A percentile compares a stretch with the other conserved stretches of the same genome.
Conservation (phyloP, 2,113 vertebrate species). For the Equus quagga region DNA sequence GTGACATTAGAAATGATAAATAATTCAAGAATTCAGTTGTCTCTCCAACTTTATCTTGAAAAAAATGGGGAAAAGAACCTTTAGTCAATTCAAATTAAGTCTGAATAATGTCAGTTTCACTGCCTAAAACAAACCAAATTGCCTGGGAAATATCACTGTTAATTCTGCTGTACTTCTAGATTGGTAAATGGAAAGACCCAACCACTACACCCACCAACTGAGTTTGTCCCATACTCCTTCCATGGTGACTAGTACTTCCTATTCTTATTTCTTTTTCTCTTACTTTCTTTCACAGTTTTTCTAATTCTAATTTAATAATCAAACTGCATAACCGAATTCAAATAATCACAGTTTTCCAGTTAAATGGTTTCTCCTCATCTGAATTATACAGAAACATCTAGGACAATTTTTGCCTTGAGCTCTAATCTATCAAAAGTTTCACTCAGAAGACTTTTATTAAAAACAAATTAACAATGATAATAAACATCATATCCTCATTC, state of each 20-base stretch:
- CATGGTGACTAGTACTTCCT: background rate
- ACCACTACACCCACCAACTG: background rate
- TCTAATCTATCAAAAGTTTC: slow-evolving; percentile 31
- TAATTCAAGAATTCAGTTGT: slow-evolving; percentile 51
- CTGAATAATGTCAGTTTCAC: slow-evolving; percentile 8
- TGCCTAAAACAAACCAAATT: background rate
- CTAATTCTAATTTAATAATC: slow-evolving; percentile 55
- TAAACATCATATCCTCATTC: slow-evolving; percentile 14
- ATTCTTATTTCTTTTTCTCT: slow-evolving; percentile 18
- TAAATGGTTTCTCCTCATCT: slow-evolving; percentile 3
- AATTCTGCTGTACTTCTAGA: background rate
- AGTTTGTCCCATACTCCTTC: background rate
- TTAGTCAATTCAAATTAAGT: slow-evolving; percentile 42
- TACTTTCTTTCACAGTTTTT: slow-evolving; percentile 40
- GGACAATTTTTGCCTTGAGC: slow-evolving; percentile 47
- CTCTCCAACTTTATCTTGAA: slow-evolving; percentile 47
- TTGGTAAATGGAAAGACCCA: background rate
- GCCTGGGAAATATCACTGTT: background rate
- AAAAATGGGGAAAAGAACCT: background rate
- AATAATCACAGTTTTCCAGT: background rate
- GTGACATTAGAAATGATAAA: slow-evolving; percentile 52
- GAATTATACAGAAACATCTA: slow-evolving; percentile 20
- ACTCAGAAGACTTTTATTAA: slow-evolving; percentile 4
- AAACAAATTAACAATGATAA: slow-evolving; percentile 54
- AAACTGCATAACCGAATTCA: slow-evolving; percentile 34